Evolutionary conservation across 2,113 vertebrate genomes (phyloP).

Genomic region (Fregata magnificens): DNA sequence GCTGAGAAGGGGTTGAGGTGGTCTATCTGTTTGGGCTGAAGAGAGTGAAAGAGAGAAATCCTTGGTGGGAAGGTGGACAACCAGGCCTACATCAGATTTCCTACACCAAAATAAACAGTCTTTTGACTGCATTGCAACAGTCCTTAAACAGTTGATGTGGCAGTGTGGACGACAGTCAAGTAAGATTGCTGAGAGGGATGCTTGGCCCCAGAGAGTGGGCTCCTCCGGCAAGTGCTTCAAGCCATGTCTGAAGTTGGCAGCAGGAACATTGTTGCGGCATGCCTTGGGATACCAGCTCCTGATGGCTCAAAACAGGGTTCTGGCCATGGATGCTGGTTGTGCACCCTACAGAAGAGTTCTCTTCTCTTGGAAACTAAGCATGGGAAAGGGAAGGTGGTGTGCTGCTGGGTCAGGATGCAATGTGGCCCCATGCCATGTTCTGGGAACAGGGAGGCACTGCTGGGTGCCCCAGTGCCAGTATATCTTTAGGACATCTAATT

Average conservation of each 20-base stretch:
- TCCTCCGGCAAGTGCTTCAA: background rate
- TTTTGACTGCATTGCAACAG: background rate
- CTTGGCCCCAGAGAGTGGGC: background rate
- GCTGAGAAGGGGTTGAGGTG: background rate
- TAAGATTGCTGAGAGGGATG: background rate
- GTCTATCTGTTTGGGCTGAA: background rate
- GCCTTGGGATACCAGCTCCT: background rate
- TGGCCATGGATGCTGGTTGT: background rate
- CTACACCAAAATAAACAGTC: background rate
- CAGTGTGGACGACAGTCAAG: fast-evolving
- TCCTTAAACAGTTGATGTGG: background rate
- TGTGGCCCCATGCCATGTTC: background rate
- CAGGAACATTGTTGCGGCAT: fast-evolving
- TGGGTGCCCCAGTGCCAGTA: background rate
- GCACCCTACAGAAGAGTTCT: background rate
- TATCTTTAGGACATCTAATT: background rate
- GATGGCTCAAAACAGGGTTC: background rate
- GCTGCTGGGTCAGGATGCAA: background rate
- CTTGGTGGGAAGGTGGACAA: background rate
- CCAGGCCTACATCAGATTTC: background rate
- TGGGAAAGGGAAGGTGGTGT: fast-evolving
- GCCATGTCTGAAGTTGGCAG: background rate
- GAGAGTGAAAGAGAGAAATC: background rate
- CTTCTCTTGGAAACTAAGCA: background rate
- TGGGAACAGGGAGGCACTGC: background rate